Conservation (phyloP, 2,113 vertebrate species). For the Patagioenas fasciata region DNA sequence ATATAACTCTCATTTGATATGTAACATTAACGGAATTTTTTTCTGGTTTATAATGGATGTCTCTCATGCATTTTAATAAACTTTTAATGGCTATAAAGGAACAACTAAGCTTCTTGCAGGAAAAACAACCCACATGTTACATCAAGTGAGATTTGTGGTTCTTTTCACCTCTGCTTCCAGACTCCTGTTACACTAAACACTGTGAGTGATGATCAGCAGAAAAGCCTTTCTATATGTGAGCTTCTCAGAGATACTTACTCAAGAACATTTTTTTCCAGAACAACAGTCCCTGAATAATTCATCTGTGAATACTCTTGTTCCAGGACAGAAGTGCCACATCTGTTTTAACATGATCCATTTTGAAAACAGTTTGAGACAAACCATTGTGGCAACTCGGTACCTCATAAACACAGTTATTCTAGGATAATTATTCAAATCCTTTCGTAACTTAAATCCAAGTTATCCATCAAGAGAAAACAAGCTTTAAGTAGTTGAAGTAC, state of each 20-base stretch:
- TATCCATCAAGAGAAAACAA: background rate
- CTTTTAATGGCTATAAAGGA: conserved; percentile 43
- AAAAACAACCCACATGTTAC: conserved; percentile 3
- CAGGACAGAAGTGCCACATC: background rate
- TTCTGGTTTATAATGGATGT: conserved; percentile 23
- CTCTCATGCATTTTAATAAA: conserved; percentile 54
- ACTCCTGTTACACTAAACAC: background rate
- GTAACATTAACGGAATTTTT: conserved; percentile 30
- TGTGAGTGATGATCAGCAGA: background rate
- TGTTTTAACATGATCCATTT: background rate
- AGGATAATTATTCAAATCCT: background rate
- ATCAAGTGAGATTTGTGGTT: conserved; percentile 24
- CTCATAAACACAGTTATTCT: background rate
- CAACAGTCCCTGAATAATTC: background rate
- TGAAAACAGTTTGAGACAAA: conserved; percentile 1
- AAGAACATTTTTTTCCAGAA: background rate
- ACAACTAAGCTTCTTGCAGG: background rate
- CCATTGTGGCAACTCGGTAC: background rate
- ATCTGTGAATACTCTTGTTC: background rate
- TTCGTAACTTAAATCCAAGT: background rate
- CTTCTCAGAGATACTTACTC: background rate
- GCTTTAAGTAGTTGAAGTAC: background rate
- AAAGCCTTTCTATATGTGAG: background rate
- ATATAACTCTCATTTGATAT: background rate
- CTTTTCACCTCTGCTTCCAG: conserved; percentile 33